Conservation (phyloP, 2,797 vertebrate genomes). For the Xiphophorus birchmanni region DNA sequence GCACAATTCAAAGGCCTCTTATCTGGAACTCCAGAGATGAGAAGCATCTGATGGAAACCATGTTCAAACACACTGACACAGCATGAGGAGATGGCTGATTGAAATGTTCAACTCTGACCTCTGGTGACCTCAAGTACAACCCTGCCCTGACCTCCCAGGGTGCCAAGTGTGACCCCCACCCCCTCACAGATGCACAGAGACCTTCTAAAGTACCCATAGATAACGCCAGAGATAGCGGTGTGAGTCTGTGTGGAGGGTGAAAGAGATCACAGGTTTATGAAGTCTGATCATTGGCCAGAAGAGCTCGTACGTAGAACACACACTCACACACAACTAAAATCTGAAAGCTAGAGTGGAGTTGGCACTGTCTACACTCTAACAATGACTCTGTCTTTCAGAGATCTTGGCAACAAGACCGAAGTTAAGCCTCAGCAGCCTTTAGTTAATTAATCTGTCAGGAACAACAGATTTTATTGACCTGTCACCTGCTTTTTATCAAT, state of each 20-base stretch:
- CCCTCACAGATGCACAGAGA: conserved; percentile 21
- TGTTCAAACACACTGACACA: conserved; percentile 18
- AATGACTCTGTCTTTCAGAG: not conserved
- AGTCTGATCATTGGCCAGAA: not conserved
- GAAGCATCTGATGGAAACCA: conserved; percentile 44
- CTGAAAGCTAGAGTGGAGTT: not conserved
- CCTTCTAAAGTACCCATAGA: conserved; percentile 12
- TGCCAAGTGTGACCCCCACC: conserved; percentile 13
- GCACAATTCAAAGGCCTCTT: not conserved
- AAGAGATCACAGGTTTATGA: conserved; percentile 40
- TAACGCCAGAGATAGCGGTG: not conserved
- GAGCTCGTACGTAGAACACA: not conserved
- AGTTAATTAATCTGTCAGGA: conserved; percentile 3
- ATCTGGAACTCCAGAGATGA: conserved; percentile 6
- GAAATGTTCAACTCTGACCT: conserved; percentile 69
- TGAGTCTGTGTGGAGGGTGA: conserved; percentile 36
- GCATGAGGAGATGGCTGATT: conserved; percentile 47
- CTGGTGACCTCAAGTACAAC: conserved; percentile 41
- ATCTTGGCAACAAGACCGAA: not conserved
- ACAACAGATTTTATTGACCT: not conserved
- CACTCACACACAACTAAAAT: not conserved
- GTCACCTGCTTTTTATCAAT: not conserved
- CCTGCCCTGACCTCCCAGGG: conserved; percentile 34
- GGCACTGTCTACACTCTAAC: not conserved
- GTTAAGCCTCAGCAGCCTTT: not conserved